Evolutionary conservation across 2,797 vertebrate genomes (phyloP).

Genomic region (Botia kubotai): DNA sequence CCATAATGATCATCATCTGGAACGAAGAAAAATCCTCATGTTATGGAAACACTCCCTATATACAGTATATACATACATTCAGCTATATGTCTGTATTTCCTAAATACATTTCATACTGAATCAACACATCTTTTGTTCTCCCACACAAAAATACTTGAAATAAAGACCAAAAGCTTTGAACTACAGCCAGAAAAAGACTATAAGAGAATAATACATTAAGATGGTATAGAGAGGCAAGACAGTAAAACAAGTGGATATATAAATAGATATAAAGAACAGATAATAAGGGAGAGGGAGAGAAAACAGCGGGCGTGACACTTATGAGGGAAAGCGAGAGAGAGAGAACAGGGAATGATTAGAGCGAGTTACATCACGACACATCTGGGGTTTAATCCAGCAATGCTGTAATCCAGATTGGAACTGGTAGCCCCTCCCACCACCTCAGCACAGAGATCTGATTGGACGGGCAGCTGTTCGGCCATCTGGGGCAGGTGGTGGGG

Average conservation of each 20-base stretch:
- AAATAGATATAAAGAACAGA: background rate
- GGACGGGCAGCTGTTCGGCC: conserved; percentile 47
- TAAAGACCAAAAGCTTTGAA: too few relatives aligned
- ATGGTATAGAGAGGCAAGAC: background rate
- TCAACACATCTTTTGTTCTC: background rate
- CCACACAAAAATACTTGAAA: background rate
- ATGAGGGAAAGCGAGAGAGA: background rate
- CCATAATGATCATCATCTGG: conserved; percentile 97
- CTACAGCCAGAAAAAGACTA: background rate
- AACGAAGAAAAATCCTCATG: background rate
- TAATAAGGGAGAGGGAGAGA: background rate
- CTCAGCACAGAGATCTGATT: conserved; percentile 53
- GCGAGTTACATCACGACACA: conserved; percentile 70
- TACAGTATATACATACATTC: too few relatives aligned
- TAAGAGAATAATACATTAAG: background rate
- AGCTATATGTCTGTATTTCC: background rate
- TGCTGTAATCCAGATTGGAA: conserved; percentile 77
- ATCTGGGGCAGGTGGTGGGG: conserved; percentile 45
- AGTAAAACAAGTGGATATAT: background rate
- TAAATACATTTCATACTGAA: background rate
- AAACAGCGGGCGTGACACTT: background rate
- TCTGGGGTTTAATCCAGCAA: conserved; percentile 73
- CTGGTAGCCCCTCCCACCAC: conserved; percentile 51
- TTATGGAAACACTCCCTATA: too few relatives aligned
- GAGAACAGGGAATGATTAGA: conserved; percentile 34